Conservation (phyloP, 2,888 invertebrate genomes). For the Drosophila paramelanica region DNA sequence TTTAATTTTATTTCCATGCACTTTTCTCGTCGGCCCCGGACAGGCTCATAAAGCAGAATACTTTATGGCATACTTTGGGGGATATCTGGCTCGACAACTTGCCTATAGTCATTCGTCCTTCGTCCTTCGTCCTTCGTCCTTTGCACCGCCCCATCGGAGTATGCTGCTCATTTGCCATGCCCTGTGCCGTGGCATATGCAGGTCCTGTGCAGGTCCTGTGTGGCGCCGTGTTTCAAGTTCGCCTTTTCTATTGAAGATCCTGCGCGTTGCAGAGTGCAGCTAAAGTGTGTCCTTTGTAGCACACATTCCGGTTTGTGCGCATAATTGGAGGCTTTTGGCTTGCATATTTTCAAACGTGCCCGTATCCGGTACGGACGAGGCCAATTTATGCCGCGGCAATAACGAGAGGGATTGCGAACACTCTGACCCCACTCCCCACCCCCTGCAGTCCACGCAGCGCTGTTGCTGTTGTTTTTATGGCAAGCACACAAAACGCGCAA, state of each 20-base stretch:
- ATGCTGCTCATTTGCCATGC: constrained; percentile 66
- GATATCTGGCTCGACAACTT: constrained; percentile 21
- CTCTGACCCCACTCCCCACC: constrained; percentile 14
- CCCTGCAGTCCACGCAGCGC: too few species aligned
- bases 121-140: background rate
- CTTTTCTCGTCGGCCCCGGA: constrained; percentile 16
- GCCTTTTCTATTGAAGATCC: constrained; percentile 11
- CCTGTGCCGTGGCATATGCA: constrained; percentile 37
- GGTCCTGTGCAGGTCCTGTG: background rate
- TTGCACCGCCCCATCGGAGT: background rate
- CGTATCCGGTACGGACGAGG: constrained; percentile 7
- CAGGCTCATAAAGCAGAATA: constrained; percentile 41
- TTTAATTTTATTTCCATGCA: constrained; percentile 46
- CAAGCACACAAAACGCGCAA: constrained; percentile 17
- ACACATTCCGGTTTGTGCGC: constrained; percentile 40
- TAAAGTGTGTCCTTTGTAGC: constrained; percentile 32
- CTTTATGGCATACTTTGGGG: constrained; percentile 52
- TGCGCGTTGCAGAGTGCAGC: constrained; percentile 19
- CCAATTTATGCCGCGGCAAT: constrained; percentile 26
- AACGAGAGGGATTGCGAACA: constrained; percentile 10
- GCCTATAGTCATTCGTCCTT: too few species aligned
- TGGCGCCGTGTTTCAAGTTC: constrained; percentile 3
- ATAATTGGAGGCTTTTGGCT: constrained; percentile 51
- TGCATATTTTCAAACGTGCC: constrained; percentile 16
- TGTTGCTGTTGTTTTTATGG: constrained; percentile 6